A percentile compares a stretch with the other conserved stretches of the same genome.
These are phyloP conservation scores for Bombyx mandarina DNA, from an alignment of 1,140 invertebrate genomes.

Conservation along the genomic window DNA sequence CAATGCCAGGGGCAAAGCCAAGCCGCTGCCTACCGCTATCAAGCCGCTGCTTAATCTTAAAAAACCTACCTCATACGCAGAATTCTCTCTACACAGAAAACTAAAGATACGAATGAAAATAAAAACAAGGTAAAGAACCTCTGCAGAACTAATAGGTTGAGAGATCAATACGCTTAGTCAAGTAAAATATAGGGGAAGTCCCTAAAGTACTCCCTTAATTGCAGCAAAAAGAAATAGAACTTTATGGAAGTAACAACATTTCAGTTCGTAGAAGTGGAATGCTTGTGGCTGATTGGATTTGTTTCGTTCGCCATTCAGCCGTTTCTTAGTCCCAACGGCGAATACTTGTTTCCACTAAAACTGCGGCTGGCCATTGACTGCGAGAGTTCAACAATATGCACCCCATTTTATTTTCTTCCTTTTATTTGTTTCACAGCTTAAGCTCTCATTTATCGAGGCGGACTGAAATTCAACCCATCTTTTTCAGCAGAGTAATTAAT, in stretches of 20 bases:
- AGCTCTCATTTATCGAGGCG: slow-evolving; percentile 22
- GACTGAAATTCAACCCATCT: slow-evolving; percentile 12
- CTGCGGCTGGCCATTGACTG: slow-evolving; percentile 33
- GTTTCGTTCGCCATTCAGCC: slow-evolving; percentile 35
- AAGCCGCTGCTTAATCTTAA: no score
- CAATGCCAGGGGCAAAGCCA: no score
- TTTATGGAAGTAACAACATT: slow-evolving; percentile 21
- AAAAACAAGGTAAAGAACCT: no score
- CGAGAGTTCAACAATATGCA: slow-evolving; percentile 28
- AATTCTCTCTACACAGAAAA: no score
- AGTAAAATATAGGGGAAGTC: background rate
- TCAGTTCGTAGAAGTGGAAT: slow-evolving; percentile 14
- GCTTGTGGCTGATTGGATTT: slow-evolving; percentile 44
- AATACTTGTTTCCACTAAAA: slow-evolving; percentile 27
- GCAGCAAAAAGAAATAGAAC: slow-evolving; percentile 5
- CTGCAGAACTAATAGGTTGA: background rate
- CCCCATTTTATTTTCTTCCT: slow-evolving; percentile 26
- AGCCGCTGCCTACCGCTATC: no score
- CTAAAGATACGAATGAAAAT: no score
- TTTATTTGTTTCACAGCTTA: slow-evolving; percentile 27
- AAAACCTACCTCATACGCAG: no score
- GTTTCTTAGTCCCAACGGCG: slow-evolving; percentile 18
- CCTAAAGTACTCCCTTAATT: background rate
- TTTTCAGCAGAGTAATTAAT: slow-evolving; percentile 21
- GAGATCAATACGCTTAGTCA: background rate